Evolutionary conservation across 2,888 invertebrate species (phyloP).

Genomic region (Synergus laeviventris): DNA sequence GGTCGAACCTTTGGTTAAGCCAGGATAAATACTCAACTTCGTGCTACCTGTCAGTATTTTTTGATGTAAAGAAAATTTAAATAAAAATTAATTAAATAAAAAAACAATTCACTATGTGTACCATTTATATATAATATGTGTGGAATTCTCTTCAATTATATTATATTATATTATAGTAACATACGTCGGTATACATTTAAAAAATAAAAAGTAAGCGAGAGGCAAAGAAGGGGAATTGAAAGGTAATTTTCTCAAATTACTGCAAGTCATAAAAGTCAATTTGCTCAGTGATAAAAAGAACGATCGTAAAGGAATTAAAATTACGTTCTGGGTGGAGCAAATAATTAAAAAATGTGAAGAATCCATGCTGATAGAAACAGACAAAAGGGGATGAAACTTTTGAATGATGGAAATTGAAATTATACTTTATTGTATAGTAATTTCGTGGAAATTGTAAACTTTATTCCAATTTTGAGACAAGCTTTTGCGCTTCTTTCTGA

Average conservation of each 20-base stretch:
- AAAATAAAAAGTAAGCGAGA: neutral
- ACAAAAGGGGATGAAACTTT: too few species aligned
- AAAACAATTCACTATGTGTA: neutral
- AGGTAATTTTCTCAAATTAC: neutral
- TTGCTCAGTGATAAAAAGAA: too few species aligned
- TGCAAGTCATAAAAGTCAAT: too few species aligned
- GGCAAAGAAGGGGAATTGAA: neutral
- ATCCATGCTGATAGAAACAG: too few species aligned
- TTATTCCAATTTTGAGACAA: conserved; percentile 17
- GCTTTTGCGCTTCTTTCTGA: neutral
- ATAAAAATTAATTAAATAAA: neutral
- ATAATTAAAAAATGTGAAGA: too few species aligned
- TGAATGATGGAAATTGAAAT: too few species aligned
- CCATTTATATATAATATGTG: neutral
- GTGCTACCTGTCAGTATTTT: neutral
- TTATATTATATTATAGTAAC: too few species aligned
- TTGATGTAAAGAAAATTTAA: neutral
- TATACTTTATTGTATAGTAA: too few species aligned
- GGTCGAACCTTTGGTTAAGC: neutral
- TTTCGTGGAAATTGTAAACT: conserved; percentile 26
- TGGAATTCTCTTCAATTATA: neutral
- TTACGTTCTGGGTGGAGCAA: too few species aligned
- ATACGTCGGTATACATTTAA: neutral
- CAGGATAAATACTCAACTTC: neutral
- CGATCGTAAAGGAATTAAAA: too few species aligned